Base-by-base conservation (phyloP, 2,113 vertebrate genomes). In the Crotalus helleri region DNA sequence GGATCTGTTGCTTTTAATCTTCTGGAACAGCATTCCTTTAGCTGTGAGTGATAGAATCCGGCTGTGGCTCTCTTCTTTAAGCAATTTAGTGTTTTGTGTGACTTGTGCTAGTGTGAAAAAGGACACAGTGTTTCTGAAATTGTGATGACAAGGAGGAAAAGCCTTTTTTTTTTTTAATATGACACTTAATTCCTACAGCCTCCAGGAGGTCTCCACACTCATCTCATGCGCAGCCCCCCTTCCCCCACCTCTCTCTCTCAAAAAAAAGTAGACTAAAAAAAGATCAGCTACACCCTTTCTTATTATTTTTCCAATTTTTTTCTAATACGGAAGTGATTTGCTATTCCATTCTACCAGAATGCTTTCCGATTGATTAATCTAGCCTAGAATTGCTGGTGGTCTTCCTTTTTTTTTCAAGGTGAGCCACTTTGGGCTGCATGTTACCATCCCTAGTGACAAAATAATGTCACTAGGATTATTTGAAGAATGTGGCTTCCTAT, bases 11-110 rank as follows among this genome's bases (percentile, higher is more conserved):
- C 53, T 21, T 64, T 90, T 88, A 92, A 21, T 95, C 17, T 89
- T 88, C 91, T 88, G 51, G 5, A 95, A 88, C 93, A 94, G 93
- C 85, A 49, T 10, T n/a, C 95, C 61, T 95, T 94, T 86, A 94
- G 90, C 89, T 93, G 93, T 64, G 92, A 93, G 24, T 61, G 64
- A 58, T 61, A 59, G 89, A 88, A 74, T 12, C 54, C 23, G 90
- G 54, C 58, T 55, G 8, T 55, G 89, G 54, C 81, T 93, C 61
- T 92, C 61, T 85, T 93, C 92, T 57, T 94, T 39, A n/a, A 0
- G 0, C 69, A 95, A 92, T 26, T 95, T 93, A 93, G 85, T 69
- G 33, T 94, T 44, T 90, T 10, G 64, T 87, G 92, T 61, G 74
- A 2, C 46, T 95, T 90, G 49, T 2, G 26, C 59, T 69, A 19